Percentiles rank a stretch among this genome's conserved stretches.
Evolutionary conservation across 2,113 vertebrate species (phyloP).

Genomic region (Misgurnus anguillicaudatus): DNA sequence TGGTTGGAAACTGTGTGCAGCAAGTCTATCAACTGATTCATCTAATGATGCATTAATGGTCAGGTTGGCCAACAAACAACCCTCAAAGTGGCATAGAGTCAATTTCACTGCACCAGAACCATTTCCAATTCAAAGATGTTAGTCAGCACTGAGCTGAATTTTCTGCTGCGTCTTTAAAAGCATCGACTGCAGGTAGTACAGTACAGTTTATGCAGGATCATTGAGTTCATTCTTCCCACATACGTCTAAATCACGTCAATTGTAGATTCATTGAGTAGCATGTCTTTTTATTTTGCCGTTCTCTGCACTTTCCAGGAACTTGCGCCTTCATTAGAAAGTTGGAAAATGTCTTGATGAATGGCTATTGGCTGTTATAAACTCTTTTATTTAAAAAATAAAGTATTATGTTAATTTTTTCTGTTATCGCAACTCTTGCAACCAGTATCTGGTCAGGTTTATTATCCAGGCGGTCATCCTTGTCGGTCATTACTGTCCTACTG

Average conservation of each 20-base stretch:
- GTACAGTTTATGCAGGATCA: background rate
- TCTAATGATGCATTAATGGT: background rate
- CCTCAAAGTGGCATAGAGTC: background rate
- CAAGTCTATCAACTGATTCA: background rate
- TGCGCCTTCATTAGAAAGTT: background rate
- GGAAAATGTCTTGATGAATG: constrained; percentile 11
- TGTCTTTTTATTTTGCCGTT: constrained; percentile 6
- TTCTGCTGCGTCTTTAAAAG: constrained; percentile 18
- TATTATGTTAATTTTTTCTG: no score
- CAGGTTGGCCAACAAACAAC: background rate
- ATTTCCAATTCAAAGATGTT: background rate
- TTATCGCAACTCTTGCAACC: no score
- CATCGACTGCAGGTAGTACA: background rate
- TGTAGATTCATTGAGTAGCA: constrained; percentile 25
- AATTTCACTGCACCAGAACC: constrained; percentile 5
- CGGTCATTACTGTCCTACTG: background rate
- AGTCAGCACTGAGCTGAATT: constrained; percentile 16
- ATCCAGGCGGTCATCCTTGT: background rate
- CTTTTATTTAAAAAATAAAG: no score
- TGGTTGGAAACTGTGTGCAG: background rate
- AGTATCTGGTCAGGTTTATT: background rate
- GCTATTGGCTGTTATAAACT: constrained; percentile 25
- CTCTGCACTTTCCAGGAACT: constrained; percentile 19
- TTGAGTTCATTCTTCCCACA: background rate
- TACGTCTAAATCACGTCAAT: constrained; percentile 9